Base-by-base conservation (phyloP, 2,797 vertebrate genomes). In the Ptychobarbus kaznakovi region DNA sequence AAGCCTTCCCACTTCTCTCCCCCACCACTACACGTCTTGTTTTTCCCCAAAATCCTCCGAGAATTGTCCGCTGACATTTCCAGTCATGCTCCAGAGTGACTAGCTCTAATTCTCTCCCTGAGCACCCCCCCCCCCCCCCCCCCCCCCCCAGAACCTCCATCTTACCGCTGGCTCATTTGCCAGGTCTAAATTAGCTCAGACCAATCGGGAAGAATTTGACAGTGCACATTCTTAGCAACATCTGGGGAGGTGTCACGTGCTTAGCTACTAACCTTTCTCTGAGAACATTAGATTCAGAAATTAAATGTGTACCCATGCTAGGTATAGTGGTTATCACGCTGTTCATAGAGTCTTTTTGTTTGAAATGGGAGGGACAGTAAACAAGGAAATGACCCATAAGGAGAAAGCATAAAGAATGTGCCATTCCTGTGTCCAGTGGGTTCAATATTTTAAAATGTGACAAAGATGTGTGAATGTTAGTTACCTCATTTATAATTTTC, bases 1-100 rank as follows among this genome's bases (percentile, higher is more conserved):
- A 88, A 89, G 82, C 66, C 76, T 61, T 35, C 75, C 53, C 74
- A 84, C 72, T 89, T 81, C 76, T 82, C 68, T 80, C 81, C 65
- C 74, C 78, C 76, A 88, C 89, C 82, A 72, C 84, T 80, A 70
- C 53, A 65, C 22, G 46, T 51, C 66, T 65, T 85, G 83, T 87
- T 85, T 85, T 85, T 68, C 56, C 49, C 78, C 69, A 22, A 28
- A 76, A 86, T 88, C 90, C 88, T 79, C 35, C 0, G 82, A 82
- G 89, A 90, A 82, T 88, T 83, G 80, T 80, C 74, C n/a, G 42
- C 82, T 90, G 89, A 89, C 90, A 91, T 90, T 90, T 90, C 66
- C 77, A 86, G 88, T 69, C 53, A 15, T 80, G 82, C 69, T 77
- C 82, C 66, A 74, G 65, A 87, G 85, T 77, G 63, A 85, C 76